These are phyloP conservation scores for Augiades crinisus DNA, from an alignment of 2,888 invertebrate species.

Conservation along the genomic window DNA sequence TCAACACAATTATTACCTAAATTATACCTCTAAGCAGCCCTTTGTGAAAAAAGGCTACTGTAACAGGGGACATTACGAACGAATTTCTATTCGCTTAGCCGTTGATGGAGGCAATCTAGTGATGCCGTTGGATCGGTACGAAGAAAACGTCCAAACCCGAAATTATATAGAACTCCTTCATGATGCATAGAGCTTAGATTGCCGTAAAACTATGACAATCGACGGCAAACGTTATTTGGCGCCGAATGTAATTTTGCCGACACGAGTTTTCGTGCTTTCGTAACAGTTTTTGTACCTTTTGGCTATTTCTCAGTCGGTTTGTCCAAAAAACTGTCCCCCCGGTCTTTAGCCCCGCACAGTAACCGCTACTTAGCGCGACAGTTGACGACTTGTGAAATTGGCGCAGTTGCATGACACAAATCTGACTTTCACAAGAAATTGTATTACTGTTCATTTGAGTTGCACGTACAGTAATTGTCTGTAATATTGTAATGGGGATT, in stretches of 20 bases:
- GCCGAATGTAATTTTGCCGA: conserved; percentile 55
- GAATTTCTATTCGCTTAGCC: conserved; percentile 61
- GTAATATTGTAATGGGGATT: conserved; percentile 11
- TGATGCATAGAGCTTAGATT: conserved; percentile 7
- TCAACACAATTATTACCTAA: conserved; percentile 40
- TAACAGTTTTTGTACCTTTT: conserved; percentile 55
- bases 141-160: conserved; percentile 15
- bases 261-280: conserved; percentile 71
- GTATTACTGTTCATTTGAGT: conserved; percentile 20
- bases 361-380: conserved; percentile 19
- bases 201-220: conserved; percentile 26
- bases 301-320: conserved; percentile 45
- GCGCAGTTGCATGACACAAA: conserved; percentile 23
- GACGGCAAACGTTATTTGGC: conserved; percentile 22
- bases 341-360: conserved; percentile 31
- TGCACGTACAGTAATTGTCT: conserved; percentile 23
- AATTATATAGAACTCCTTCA: background rate
- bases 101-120: conserved; percentile 59
- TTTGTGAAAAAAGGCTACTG: conserved; percentile 48
- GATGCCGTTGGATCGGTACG: conserved; percentile 37
- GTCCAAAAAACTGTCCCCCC: conserved; percentile 30
- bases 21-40: conserved; percentile 48
- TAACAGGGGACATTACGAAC: conserved; percentile 46
- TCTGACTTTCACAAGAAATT: conserved; percentile 24
- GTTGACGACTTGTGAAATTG: conserved; percentile 25